A percentile compares a stretch with the other conserved stretches of the same genome.
Evolutionary conservation across 2,888 invertebrate species (phyloP).

Genomic region (Drosophila prolongata): DNA sequence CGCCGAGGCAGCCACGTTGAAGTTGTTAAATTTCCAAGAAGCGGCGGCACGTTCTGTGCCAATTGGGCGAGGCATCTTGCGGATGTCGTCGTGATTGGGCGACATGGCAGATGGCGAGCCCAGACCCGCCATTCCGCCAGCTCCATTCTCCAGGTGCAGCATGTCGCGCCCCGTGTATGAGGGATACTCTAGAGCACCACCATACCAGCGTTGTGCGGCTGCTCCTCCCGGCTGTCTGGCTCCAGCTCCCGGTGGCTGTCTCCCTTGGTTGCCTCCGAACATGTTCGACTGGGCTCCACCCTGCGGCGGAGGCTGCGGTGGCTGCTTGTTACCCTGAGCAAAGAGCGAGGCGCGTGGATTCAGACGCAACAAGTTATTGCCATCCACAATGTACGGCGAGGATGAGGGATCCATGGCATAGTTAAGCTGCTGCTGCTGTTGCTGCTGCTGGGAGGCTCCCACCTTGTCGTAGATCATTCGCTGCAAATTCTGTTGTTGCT

Average conservation of each 20-base stretch:
- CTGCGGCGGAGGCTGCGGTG: slow-evolving; percentile 49
- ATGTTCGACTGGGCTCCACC: slow-evolving; percentile 53
- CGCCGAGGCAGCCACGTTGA: slow-evolving; percentile 66
- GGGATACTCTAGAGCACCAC: slow-evolving; percentile 75
- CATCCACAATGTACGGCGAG: slow-evolving; percentile 54
- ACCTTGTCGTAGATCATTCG: slow-evolving; percentile 76
- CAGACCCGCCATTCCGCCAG: slow-evolving; percentile 72
- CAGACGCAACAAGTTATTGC: slow-evolving; percentile 86
- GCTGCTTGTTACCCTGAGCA: slow-evolving; percentile 78
- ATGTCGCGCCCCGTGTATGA: slow-evolving; percentile 78
- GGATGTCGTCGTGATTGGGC: slow-evolving; percentile 84
- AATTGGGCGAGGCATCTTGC: slow-evolving; percentile 88
- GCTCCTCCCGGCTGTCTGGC: slow-evolving; percentile 55
- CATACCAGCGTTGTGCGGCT: slow-evolving; percentile 72
- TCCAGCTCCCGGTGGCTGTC: slow-evolving; percentile 53
- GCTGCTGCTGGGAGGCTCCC: slow-evolving; percentile 29
- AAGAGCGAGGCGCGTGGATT: slow-evolving; percentile 94
- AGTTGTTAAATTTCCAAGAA: slow-evolving; percentile 84
- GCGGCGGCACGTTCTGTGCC: slow-evolving; percentile 89
- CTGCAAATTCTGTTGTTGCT: slow-evolving; percentile 65
- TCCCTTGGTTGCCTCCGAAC: slow-evolving; percentile 75
- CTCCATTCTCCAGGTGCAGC: slow-evolving; percentile 82
- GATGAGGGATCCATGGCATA: slow-evolving; percentile 71
- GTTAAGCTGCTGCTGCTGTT: slow-evolving; percentile 62
- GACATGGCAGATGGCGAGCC: slow-evolving; percentile 84